Base-by-base conservation (phyloP, 2,797 vertebrate species). In the Graptemys geographica region DNA sequence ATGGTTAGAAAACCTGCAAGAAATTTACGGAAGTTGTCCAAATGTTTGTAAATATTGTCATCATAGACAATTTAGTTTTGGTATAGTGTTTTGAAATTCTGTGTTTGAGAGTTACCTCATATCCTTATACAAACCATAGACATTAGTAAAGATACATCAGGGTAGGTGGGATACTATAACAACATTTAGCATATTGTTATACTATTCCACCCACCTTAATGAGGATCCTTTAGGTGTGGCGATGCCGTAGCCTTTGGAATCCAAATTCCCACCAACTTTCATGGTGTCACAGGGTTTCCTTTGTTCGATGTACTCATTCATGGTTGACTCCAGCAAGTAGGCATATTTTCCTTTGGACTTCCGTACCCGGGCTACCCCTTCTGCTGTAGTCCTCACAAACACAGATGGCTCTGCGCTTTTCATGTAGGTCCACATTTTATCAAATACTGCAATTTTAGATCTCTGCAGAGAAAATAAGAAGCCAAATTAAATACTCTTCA, bases 181-280 rank as follows among this genome's bases (percentile, higher is more conserved):
- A 99, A 99, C 99, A 99, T 99, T 99, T 98, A 98, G 98, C 99
- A 99, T 99, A 99, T 99, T 99, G 99, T 99, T 99, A 99, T 99
- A 99, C 99, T 99, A 99, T 99, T 99, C 99, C 99, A 99, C 99
- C 99, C 99, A 99, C 99, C 99, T 99, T 99, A 99, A 99, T 99
- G 99, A 99, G 98, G 99, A 99, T 99, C 99, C 99, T 99, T 99
- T 99, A 98, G 99, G 99, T 98, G 99, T 99, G 97, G 99, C 99
- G 98, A 99, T 99, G 97, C 99, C 99, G 95, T 99, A 99, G 98
- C 99, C 99, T 98, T 99, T 99, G 98, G 99, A 99, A 98, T 99
- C 99, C 98, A 99, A 99, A 99, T 99, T 99, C 88, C 99, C 99
- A 98, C 99, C 99, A 93, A 99, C 99, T 98, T 99, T 99, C 99